phyloP scores from a whole-genome alignment of 2,797 vertebrate species.

The Micrastur ruficollis region DNA sequence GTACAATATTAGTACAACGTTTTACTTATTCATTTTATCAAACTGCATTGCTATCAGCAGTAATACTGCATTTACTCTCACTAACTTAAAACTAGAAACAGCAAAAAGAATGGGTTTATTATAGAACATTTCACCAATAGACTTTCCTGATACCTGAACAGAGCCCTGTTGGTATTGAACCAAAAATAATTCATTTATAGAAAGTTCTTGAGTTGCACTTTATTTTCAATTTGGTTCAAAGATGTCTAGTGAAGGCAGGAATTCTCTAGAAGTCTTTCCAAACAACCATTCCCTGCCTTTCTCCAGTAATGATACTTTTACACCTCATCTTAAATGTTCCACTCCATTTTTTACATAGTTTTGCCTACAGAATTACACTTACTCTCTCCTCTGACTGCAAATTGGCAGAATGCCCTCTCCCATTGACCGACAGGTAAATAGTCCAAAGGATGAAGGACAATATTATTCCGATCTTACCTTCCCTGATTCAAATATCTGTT shows the following conservation, averaged over 20 bases:
- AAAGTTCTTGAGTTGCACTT: not conserved
- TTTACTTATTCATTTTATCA: conserved; percentile 42
- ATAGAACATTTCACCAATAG: not conserved
- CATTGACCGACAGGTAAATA: not conserved
- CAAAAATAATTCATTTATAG: not conserved
- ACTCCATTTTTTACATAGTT: not conserved
- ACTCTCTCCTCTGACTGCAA: not conserved
- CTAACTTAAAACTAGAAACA: not conserved
- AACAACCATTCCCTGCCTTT: not conserved
- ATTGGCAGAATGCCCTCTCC: not conserved
- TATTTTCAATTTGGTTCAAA: not conserved
- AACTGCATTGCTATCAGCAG: conserved; percentile 10
- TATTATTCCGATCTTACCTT: not conserved
- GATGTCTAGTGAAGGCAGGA: not conserved
- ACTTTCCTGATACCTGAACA: not conserved
- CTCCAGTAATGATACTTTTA: not conserved
- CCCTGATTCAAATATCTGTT: not conserved
- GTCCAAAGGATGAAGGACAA: not conserved
- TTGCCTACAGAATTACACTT: not conserved
- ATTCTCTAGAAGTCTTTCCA: not conserved
- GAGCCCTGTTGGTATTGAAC: not conserved
- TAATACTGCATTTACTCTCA: not conserved
- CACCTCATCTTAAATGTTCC: not conserved
- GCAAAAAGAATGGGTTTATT: not conserved
- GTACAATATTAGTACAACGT: conserved; percentile 45